Evolutionary conservation across 2,113 vertebrate genomes (phyloP).

Genomic region (Varanus komodoensis): DNA sequence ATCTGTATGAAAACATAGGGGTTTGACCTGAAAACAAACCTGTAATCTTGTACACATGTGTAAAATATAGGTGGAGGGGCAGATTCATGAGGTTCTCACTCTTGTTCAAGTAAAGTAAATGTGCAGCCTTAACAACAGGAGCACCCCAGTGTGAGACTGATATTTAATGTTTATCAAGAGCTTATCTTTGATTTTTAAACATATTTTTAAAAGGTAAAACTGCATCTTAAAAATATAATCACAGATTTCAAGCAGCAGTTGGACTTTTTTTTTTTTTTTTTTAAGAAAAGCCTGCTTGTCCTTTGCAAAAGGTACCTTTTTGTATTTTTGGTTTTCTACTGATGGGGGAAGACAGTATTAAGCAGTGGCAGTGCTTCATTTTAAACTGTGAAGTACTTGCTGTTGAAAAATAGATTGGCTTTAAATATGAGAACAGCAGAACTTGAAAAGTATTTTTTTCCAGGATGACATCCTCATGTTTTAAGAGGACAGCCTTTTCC

Average conservation of each 20-base stretch:
- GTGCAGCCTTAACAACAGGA: not conserved
- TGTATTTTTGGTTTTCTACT: constrained; percentile 51
- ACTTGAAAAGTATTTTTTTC: not conserved
- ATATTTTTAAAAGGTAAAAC: constrained; percentile 51
- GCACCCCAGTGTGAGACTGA: constrained; percentile 14
- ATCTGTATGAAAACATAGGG: constrained; percentile 5
- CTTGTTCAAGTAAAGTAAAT: not conserved
- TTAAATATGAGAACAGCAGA: constrained; percentile 34
- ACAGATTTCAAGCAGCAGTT: constrained; percentile 15
- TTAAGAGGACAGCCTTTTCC: not conserved
- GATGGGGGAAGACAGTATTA: constrained; percentile 51
- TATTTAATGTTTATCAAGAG: constrained; percentile 67
- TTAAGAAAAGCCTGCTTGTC: constrained; percentile 34
- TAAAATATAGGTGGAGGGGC: not conserved
- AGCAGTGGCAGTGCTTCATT: constrained; percentile 59
- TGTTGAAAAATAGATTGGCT: constrained; percentile 27
- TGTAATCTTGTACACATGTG: not conserved
- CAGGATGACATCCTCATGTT: not conserved
- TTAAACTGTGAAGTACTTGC: constrained; percentile 32
- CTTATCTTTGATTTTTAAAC: constrained; percentile 21
- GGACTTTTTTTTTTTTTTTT: constrained; percentile 29
- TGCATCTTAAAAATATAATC: not conserved
- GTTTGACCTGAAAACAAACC: constrained; percentile 18
- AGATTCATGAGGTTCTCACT: constrained; percentile 9
- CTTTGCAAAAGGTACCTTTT: constrained; percentile 50